A percentile compares a stretch with the other conserved stretches of the same genome.
phyloP scores from a whole-genome alignment of 30 jellyfish, hydroid and myxozoan species.

The Pelagia noctiluca region DNA sequence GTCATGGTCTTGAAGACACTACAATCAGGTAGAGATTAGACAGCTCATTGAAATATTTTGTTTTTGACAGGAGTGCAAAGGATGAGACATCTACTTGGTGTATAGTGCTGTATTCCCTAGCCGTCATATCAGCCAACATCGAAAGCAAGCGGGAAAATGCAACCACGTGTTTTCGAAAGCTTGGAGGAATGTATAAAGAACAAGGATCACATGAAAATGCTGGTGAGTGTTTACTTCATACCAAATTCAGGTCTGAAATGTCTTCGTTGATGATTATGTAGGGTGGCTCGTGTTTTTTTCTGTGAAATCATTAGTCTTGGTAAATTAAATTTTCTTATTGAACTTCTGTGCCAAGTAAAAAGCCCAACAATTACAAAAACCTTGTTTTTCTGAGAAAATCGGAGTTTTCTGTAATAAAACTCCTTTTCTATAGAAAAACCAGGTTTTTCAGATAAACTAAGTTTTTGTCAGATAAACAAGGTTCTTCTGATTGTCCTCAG shows the following conservation, averaged over 20 bases:
- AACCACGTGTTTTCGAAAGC: conserved; percentile 15
- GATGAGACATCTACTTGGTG: conserved; percentile 45
- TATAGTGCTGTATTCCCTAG: conserved; percentile 54
- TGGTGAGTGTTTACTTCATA: conserved; percentile 36
- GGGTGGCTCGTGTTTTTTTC: neutral
- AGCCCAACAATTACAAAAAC: neutral
- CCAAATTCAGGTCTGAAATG: too few species aligned
- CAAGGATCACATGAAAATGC: conserved; percentile 24
- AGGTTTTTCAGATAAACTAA: too few species aligned
- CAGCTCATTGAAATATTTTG: neutral
- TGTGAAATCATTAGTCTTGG: neutral
- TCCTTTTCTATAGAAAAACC: too few species aligned
- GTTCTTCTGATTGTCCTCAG: too few species aligned
- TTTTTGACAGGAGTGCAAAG: conserved; percentile 39
- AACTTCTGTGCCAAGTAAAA: neutral
- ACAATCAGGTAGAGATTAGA: neutral
- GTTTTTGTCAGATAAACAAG: too few species aligned
- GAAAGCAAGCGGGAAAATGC: conserved; percentile 50
- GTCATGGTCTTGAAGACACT: neutral
- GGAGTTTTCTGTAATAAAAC: too few species aligned
- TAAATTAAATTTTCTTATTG: neutral
- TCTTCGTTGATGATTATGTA: too few species aligned
- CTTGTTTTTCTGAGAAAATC: neutral
- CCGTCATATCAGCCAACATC: conserved; percentile 43
- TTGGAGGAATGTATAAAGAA: conserved; percentile 33